A percentile compares a stretch with the other conserved stretches of the same genome.
These are phyloP conservation scores for Acipenser transmontanus DNA, from an alignment of 2,797 vertebrate genomes.

Conservation along the genomic window DNA sequence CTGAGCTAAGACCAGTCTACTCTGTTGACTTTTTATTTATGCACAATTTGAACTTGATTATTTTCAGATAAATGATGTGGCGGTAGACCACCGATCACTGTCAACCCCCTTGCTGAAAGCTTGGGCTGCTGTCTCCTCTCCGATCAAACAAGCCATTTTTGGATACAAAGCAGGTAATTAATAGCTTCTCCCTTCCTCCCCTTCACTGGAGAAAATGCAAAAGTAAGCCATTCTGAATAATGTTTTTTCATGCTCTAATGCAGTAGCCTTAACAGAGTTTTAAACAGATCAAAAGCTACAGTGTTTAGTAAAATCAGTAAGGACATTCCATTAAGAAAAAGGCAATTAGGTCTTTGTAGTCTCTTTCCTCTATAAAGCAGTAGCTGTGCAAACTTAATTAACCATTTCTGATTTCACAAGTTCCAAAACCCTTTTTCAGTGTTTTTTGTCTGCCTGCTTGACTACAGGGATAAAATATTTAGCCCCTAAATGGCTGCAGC, in stretches of 20 bases:
- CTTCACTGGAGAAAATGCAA: slow-evolving; percentile 1
- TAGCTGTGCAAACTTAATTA: slow-evolving; percentile 24
- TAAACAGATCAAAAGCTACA: slow-evolving; percentile 20
- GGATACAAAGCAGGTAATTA: not conserved
- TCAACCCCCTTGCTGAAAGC: too few relatives aligned
- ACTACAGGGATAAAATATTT: slow-evolving; percentile 12
- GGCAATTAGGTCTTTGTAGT: slow-evolving; percentile 23
- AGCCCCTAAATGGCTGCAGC: slow-evolving; percentile 2
- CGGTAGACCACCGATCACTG: too few relatives aligned
- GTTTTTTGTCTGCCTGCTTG: not conserved
- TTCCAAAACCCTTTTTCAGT: slow-evolving; percentile 7
- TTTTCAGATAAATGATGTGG: too few relatives aligned
- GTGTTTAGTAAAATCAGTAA: slow-evolving; percentile 17
- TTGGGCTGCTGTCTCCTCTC: too few relatives aligned
- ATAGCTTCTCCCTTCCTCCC: not conserved
- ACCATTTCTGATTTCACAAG: slow-evolving; percentile 20
- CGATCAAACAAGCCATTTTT: not conserved
- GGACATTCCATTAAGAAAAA: slow-evolving; percentile 22
- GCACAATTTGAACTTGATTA: too few relatives aligned
- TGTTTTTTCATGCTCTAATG: slow-evolving; percentile 17
- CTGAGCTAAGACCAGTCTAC: too few relatives aligned
- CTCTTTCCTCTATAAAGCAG: slow-evolving; percentile 2
- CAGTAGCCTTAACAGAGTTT: slow-evolving; percentile 13
- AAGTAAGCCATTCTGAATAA: slow-evolving; percentile 1
- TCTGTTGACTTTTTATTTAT: too few relatives aligned